Percentiles rank a stretch among this genome's conserved stretches.
phyloP scores from a whole-genome alignment of 2,797 vertebrate genomes.

The Sebastolobus altivelis region DNA sequence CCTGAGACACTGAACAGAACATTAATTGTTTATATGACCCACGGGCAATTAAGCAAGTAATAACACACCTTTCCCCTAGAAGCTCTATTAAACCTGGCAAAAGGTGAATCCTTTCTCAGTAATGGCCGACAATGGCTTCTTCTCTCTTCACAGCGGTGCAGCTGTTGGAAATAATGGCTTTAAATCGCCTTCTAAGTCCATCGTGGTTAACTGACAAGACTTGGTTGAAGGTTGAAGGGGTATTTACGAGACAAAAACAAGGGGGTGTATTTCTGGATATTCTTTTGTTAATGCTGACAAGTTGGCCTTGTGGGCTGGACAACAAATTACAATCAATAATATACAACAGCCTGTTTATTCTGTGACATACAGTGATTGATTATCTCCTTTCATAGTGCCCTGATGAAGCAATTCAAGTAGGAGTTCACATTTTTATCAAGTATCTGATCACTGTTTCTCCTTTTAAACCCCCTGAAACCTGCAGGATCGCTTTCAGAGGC shows the following conservation, averaged over 20 bases:
- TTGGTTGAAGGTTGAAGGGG: constrained; percentile 11
- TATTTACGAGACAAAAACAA: neutral
- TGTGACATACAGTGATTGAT: neutral
- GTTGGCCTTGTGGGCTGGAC: neutral
- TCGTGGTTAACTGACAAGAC: constrained; percentile 41
- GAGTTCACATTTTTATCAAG: neutral
- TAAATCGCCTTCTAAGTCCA: constrained; percentile 2
- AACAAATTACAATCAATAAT: neutral
- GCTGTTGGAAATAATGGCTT: constrained; percentile 39
- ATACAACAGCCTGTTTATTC: neutral
- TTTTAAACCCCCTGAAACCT: neutral
- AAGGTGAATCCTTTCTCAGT: constrained; percentile 47
- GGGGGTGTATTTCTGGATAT: neutral
- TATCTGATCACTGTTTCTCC: neutral
- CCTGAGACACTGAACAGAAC: constrained; percentile 39
- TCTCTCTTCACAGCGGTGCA: constrained; percentile 14
- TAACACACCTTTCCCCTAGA: constrained; percentile 67
- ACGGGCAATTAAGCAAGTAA: constrained; percentile 60
- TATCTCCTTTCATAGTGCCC: too few relatives aligned
- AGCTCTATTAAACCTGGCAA: constrained; percentile 71
- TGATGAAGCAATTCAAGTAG: neutral
- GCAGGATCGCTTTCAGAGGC: too few relatives aligned
- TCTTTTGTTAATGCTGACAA: neutral
- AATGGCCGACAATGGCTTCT: constrained; percentile 46
- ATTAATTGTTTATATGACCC: constrained; percentile 60